A percentile compares a stretch with the other conserved stretches of the same genome.
phyloP scores from a whole-genome alignment of 2,113 vertebrate species.

The Aldabrachelys gigantea region DNA sequence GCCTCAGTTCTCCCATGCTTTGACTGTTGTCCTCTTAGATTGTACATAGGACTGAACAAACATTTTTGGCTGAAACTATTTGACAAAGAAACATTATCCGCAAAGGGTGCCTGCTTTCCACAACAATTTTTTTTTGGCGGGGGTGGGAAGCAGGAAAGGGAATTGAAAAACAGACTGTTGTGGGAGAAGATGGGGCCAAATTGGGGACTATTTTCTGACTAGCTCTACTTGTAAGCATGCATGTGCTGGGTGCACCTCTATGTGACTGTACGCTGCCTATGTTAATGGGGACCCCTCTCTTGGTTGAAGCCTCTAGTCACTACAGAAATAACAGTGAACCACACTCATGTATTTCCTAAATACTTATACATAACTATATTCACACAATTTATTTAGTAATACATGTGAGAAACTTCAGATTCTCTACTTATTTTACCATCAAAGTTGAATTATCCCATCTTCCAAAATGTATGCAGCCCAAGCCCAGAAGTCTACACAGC shows the following conservation, averaged over 20 bases:
- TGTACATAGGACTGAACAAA: not conserved
- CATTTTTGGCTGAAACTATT: not conserved
- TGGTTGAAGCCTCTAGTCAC: not conserved
- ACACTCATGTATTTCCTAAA: not conserved
- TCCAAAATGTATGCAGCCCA: not conserved
- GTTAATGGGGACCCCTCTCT: not conserved
- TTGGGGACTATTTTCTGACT: not conserved
- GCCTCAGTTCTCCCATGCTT: not conserved
- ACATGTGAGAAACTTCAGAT: not conserved
- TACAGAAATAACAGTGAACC: not conserved
- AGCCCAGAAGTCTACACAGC: not conserved
- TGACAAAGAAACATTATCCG: not conserved
- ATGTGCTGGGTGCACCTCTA: not conserved
- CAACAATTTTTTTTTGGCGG: not conserved
- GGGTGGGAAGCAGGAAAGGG: rapidly evolving
- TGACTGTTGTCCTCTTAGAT: not conserved
- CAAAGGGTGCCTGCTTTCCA: too few species aligned
- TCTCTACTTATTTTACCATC: not conserved
- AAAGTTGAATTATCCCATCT: not conserved
- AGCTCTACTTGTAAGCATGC: not conserved
- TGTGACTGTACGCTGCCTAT: not conserved
- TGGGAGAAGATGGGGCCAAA: not conserved
- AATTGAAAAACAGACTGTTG: not conserved
- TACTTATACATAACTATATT: not conserved
- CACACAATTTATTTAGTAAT: not conserved